Evolutionary conservation across 2,113 vertebrate genomes (phyloP).

Genomic region (Rhodinocichla rosea): DNA sequence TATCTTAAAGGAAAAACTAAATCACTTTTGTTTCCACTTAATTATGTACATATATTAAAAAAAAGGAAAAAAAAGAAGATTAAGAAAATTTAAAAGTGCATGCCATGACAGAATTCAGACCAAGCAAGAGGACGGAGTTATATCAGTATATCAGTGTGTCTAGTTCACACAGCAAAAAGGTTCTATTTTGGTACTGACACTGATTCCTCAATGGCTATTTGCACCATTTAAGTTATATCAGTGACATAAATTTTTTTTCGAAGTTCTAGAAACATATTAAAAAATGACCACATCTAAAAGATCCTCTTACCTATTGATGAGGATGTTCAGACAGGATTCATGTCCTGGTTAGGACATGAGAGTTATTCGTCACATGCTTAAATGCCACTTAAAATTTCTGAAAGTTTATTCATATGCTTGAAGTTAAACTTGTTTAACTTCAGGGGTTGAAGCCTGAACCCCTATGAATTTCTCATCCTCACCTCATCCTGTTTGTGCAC

Average conservation of each 20-base stretch:
- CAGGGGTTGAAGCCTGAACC: not conserved
- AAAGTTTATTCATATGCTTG: not conserved
- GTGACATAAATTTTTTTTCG: not conserved
- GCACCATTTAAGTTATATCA: not conserved
- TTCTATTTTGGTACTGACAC: not conserved
- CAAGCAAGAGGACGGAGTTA: not conserved
- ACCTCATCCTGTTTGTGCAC: not conserved
- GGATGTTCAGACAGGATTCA: not conserved
- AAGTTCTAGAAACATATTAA: not conserved
- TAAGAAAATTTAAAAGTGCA: not conserved
- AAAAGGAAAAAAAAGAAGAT: accelerated
- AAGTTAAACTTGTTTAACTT: not conserved
- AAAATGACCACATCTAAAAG: not conserved
- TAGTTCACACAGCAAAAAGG: not conserved
- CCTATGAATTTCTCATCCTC: not conserved
- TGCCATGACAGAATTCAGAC: not conserved
- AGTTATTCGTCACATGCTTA: not conserved
- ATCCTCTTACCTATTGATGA: not conserved
- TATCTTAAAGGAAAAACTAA: not conserved
- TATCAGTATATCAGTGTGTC: not conserved
- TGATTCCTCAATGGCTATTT: not conserved
- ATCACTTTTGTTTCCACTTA: not conserved
- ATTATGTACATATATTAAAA: not conserved
- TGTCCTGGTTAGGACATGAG: not conserved
- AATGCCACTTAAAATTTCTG: not conserved